Evolutionary conservation across 2,113 vertebrate genomes (phyloP), one percentile per base, ranked within the genome.

Genomic region (Sylvia atricapilla): DNA sequence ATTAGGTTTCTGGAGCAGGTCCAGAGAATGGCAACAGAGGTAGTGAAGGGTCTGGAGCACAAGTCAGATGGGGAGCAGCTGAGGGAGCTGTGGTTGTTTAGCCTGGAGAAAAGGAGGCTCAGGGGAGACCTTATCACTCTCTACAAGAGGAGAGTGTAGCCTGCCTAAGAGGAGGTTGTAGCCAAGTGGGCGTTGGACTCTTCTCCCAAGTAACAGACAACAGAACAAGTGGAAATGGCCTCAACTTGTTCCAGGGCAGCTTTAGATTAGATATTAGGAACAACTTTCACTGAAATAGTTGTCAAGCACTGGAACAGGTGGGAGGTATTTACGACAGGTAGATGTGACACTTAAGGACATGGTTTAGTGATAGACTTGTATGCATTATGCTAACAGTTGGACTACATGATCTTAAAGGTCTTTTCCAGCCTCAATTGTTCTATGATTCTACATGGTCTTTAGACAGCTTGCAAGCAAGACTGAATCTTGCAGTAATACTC

Each of bases 311-410:
- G 43, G 25, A 33, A 37, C 22, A 73, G 21, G 18, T 10, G 44
- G 25, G 31, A 64, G 31, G 17, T 33, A 33, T 80, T 66, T 43
- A 43, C 28, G 31, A 31, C 18, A 13, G 1, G 10, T 7, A 46
- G 15, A 46, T 1, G 0, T 8, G 12, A 25, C 9, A 4, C 22
- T 58, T 37, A 31, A n/a, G 11, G 31, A 37, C 12, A 33, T 4
- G 11, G 18, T 50, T 80, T 33, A 64, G 37, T 19, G 25, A 9
- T 43, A 31, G 25, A 50, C 18, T 58, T 50, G 35, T 25, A 64
- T 0, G 2, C 5, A 3, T 56, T 37, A 31, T 31, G 50, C 15
- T 46, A 39, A 24, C 3, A 25, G 30, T 18, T 35, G 41, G 21
- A 56, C 21, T 43, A 27, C 9, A 31, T 9, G 11, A 33, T 37